Base-by-base conservation (phyloP, 2,888 invertebrate genomes). In the Macrophya annulata region DNA sequence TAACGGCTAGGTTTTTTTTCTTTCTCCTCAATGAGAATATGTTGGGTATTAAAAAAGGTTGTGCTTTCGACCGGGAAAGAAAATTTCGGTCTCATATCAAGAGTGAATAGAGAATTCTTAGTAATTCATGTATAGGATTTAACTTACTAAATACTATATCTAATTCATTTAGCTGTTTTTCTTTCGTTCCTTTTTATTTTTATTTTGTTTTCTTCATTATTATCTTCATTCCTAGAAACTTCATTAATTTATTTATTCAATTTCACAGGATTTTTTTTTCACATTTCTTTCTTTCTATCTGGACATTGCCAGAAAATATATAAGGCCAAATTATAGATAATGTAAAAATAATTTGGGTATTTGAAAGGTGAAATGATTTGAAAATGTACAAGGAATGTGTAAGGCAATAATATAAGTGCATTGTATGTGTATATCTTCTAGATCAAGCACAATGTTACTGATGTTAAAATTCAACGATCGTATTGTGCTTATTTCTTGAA, bases 331-430 rank as follows among this genome's bases (percentile, higher is more conserved):
- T 43, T 43, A 43, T 62, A 5, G 62, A 40, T 21, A 40, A 43
- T 81, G 12, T 72, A 0, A 40, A n/a, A 12, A 21, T 59, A 31
- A 25, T 62, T 81, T 62, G 43, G 43, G 48, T 43, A 62, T 40
- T 81, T 40, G 10, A 81, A 21, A 43, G 62, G 43, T 59, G 40
- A 25, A 62, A 81, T 62, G 31, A 43, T 77, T 51, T 37, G 6
- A 21, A 81, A 81, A 62, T 81, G 40, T 62, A 40, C 40, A 81
- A 81, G 81, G 31, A 81, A 81, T 21, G 59, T 81, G 62, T 59
- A 62, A 62, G 43, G 81, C 81, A 81, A 81, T 81, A 81, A 59
- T 59, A 79, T 40, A 81, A 81, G 81, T 62, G 40, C 59, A 62
- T 62, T 37, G 51, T 37, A 55, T 51, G 48, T 55, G 55, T 55